A percentile compares a stretch with the other conserved stretches of the same genome.
Evolutionary conservation across 2,113 vertebrate species (phyloP).

Genomic region (Cettia cetti): DNA sequence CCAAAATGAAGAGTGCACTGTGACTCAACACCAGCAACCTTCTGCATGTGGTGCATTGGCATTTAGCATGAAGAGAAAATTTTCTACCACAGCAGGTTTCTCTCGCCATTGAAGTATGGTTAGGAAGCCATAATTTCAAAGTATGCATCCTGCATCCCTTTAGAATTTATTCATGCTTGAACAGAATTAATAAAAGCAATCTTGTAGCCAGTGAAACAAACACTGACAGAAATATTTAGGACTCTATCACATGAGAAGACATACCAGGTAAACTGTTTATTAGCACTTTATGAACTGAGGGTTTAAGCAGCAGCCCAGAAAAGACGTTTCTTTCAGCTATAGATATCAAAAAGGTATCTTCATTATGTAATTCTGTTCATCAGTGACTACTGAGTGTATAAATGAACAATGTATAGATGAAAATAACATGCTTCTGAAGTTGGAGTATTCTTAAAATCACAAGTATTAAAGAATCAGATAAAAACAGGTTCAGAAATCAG

Average conservation of each 20-base stretch:
- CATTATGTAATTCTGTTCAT: background rate
- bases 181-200: background rate
- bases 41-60: background rate
- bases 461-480: background rate
- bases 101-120: background rate
- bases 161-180: background rate
- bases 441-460: background rate
- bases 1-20: background rate
- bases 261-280: background rate
- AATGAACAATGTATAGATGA: background rate
- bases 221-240: background rate
- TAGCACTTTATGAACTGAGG: background rate
- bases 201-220: background rate
- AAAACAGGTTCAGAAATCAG: background rate
- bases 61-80: background rate
- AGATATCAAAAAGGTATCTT: background rate
- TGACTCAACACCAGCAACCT: background rate
- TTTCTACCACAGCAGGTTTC: background rate
- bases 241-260: background rate
- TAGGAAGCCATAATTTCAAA: background rate
- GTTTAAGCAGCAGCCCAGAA: background rate
- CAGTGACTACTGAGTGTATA: background rate
- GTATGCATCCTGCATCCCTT: background rate
- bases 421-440: background rate
- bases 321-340: background rate